Evolutionary conservation across 2,797 vertebrate genomes (phyloP), one percentile per base, ranked within the genome.

Genomic region (Phataginus tetradactyla): DNA sequence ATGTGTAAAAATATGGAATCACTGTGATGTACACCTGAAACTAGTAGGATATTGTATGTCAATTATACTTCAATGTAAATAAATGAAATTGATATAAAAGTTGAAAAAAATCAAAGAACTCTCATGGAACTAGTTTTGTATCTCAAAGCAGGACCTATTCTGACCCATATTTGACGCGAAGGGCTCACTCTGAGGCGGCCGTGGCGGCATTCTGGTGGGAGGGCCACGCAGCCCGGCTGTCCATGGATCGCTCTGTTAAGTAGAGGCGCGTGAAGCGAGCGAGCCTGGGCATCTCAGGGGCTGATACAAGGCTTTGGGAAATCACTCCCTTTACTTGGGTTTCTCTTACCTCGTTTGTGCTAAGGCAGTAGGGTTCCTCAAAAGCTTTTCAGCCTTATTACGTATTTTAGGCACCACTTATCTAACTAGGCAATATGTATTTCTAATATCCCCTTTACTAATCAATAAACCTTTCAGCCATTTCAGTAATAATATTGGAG

Each of bases 401-500:
- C 7, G 37, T 79, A 53, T 9, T 4, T 87, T 59, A 90, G 90
- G 66, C 29, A 85, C 10, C 5, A 49, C 80, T 84, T 57, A 6
- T 68, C 10, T 75, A 84, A 34, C 4, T 18, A 79, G 12, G 34
- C 64, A 66, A 37, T 74, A 25, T 27, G 37, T 25, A 74, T 91
- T 91, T 91, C 74, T 86, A 39, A 66, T 7, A 66, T 86, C 39
- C 64, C 49, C 64, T 86, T 94, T 69, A 74, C 59, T 71, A 74
- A 39, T 45, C 45, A 53, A 13, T 32, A 55, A 89, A 20, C 1
- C 7, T 51, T 42, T 8, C 29, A 21, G 21, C 32, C 42, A 39
- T 84, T 96, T 96, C 63, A 68, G 29, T 57, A 79, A 90, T 3
- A 80, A 39, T 85, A 91, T 77, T 91, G 64, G 17, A 87, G 80